Base-by-base conservation (phyloP, 2,888 invertebrate species). In the Thymelicus lineola region DNA sequence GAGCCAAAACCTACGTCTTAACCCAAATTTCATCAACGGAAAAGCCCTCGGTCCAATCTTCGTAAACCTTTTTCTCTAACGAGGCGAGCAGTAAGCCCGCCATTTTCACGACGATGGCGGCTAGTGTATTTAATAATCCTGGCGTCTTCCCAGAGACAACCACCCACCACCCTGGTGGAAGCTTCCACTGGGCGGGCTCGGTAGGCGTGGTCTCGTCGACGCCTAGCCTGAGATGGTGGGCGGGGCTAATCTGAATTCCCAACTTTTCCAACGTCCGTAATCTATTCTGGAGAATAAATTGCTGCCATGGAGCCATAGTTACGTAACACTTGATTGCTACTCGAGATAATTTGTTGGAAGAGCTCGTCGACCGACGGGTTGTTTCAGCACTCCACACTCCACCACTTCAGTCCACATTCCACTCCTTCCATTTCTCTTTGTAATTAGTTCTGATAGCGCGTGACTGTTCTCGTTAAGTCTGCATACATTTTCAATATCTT, bases 41-140 rank as follows among this genome's bases (percentile, higher is more conserved):
- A 50, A 58, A 28, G 35, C 35, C 14, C 46, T 45, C 38, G 35
- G 20, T 60, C 50, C 59, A 60, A 60, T 60, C 66, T 66, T 20
- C 50, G 59, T 59, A 60, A 66, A 66, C 66, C 59, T 66, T 66
- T 66, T 48, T 46, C 59, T 66, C 50, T 66, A 66, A 66, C 66
- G 66, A 66, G 58, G 36, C 58, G 48, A 46, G 48, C 35, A 45
- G 36, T 53, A 46, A 59, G 50, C 46, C 58, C 53, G 60, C 67
- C 67, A 67, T 67, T 67, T 55, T 42, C 45, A 67, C 60, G 53
- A 35, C 53, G 45, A 55, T 55, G 67, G 61, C 75, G 77, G 79
- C 80, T 82, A 75, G 84, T 86, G 86, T 86, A 89, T 90, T 90
- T 88, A 90, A 90, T 91, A 90, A 90, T 84, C 85, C 85, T 79